phyloP scores from a whole-genome alignment of 2,888 invertebrate genomes.

The Lycia hirtaria region DNA sequence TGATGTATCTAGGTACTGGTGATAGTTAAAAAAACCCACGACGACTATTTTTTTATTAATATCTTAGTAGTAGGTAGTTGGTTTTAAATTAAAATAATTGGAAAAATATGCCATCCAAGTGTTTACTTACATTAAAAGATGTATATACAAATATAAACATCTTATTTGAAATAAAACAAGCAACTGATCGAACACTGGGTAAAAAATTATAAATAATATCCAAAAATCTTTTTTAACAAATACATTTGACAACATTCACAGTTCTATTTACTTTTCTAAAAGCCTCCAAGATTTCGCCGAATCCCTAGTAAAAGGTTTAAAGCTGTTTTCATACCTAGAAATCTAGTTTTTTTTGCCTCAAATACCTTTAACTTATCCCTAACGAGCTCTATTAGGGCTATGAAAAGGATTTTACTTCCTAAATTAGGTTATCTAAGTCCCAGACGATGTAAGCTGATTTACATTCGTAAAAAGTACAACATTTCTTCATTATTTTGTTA shows the following conservation, averaged over 20 bases:
- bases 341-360: background rate
- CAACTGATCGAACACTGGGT: too few relatives aligned
- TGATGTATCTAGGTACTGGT: too few relatives aligned
- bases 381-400: background rate
- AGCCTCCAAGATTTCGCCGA: background rate
- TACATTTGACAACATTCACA: background rate
- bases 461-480: background rate
- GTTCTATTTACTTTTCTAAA: background rate
- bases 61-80: too few relatives aligned
- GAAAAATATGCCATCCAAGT: too few relatives aligned
- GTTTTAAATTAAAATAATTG: too few relatives aligned
- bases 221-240: too few relatives aligned
- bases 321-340: background rate
- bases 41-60: too few relatives aligned
- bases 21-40: too few relatives aligned
- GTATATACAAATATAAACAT: too few relatives aligned
- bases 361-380: background rate
- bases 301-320: background rate
- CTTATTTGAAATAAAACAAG: too few relatives aligned
- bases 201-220: too few relatives aligned
- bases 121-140: too few relatives aligned
- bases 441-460: slow-evolving; percentile 5
- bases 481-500: background rate
- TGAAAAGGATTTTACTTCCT: slow-evolving; percentile 4
- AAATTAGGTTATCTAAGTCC: slow-evolving; percentile 31